Conservation (phyloP, 2,888 invertebrate species). For the Scelioninae gen. 2 region DNA sequence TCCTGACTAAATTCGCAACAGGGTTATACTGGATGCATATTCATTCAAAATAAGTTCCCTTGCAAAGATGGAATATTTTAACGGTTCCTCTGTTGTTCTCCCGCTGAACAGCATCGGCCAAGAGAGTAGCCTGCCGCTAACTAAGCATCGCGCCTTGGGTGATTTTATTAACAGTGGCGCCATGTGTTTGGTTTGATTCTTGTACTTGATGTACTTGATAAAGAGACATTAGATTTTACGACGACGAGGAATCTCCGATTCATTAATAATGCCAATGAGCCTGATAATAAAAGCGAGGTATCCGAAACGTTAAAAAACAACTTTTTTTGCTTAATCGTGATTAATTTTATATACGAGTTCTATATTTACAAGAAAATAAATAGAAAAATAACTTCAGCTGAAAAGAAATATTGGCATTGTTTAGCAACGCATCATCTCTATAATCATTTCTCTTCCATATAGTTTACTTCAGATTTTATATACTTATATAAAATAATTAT, state of each 20-base stretch:
- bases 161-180: conserved; percentile 43
- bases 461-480: no score
- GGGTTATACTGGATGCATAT: conserved; percentile 36
- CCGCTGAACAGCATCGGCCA: conserved; percentile 15
- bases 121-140: conserved; percentile 1
- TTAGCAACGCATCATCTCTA: conserved; percentile 26
- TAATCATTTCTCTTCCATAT: no score
- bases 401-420: conserved; percentile 36
- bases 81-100: conserved; percentile 42
- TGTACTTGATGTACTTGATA: conserved; percentile 39
- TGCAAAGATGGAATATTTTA: conserved; percentile 41
- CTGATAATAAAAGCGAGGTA: conserved; percentile 27
- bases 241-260: conserved; percentile 37
- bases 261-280: conserved; percentile 51
- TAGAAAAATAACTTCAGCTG: conserved; percentile 29
- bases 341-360: conserved; percentile 35
- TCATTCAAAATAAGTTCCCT: conserved; percentile 37
- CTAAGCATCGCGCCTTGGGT: conserved; percentile 24
- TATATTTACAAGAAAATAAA: conserved; percentile 26
- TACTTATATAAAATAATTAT: no score
- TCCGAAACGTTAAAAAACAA: conserved; percentile 25
- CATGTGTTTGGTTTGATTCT: conserved; percentile 31
- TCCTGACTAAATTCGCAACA: conserved; percentile 34
- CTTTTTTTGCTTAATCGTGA: conserved; percentile 28
- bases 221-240: conserved; percentile 47